These are phyloP conservation scores for Epinotia demarniana DNA, from an alignment of 2,888 invertebrate genomes.

Conservation along the genomic window DNA sequence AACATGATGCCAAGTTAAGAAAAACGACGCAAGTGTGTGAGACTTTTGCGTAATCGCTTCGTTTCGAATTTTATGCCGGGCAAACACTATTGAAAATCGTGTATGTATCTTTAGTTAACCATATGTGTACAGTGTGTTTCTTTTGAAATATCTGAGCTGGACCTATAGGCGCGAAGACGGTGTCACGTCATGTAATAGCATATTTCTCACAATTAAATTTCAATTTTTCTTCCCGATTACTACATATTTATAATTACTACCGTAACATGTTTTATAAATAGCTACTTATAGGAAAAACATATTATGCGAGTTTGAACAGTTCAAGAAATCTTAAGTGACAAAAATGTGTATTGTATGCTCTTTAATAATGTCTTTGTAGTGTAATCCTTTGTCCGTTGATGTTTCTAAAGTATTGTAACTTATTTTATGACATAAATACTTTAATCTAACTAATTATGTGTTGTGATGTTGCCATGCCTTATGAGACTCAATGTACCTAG, in stretches of 20 bases:
- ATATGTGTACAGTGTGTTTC: neutral
- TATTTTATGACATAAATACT: too few relatives aligned
- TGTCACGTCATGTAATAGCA: slow-evolving; percentile 17
- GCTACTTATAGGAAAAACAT: too few relatives aligned
- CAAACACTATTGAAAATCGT: neutral
- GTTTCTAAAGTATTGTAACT: too few relatives aligned
- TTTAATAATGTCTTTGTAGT: too few relatives aligned
- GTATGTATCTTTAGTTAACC: neutral
- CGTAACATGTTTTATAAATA: too few relatives aligned
- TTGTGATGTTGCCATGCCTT: too few relatives aligned
- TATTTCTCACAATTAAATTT: slow-evolving; percentile 6
- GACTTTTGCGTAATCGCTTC: neutral
- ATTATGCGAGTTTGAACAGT: too few relatives aligned
- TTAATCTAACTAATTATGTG: too few relatives aligned
- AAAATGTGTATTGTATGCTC: too few relatives aligned
- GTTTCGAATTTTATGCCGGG: neutral
- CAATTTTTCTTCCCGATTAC: neutral
- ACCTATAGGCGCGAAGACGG: slow-evolving; percentile 33
- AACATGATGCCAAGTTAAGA: neutral
- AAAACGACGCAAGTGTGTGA: slow-evolving; percentile 3
- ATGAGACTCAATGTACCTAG: too few relatives aligned
- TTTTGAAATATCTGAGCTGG: neutral
- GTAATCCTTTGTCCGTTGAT: too few relatives aligned
- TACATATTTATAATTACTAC: slow-evolving; percentile 4
- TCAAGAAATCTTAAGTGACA: too few relatives aligned